Base-by-base conservation (phyloP, 2,888 invertebrate species). In the Celastrina argiolus region DNA sequence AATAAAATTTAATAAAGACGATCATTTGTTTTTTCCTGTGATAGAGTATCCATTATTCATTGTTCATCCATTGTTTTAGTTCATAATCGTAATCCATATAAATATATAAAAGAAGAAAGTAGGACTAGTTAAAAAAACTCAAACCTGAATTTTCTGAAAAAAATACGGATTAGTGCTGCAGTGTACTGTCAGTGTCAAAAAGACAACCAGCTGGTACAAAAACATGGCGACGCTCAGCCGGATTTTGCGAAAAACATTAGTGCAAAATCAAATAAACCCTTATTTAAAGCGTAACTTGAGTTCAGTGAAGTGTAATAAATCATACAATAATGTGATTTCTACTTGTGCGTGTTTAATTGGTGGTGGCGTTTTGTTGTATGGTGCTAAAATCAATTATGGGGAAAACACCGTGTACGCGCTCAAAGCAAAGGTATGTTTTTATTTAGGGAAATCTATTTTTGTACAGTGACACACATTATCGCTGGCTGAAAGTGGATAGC, bases 171-270 rank as follows among this genome's bases (percentile, higher is more conserved):
- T n/a, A n/a, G n/a, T n/a, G 22, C 6, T 7, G 45, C 58, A 16
- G 34, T 59, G 16, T 6, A 59, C 4, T 80, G 65, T 81, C 80
- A 70, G 75, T 82, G 74, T 73, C 78, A 77, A 77, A 78, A 14
- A 72, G 81, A 82, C 82, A 81, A 80, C 81, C 82, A n/a, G 81
- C 85, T 84, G 85, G 85, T 83, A 79, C 83, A 74, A 81, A 87
- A 92, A 88, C 85, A 92, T 92, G 92, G 92, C 92, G 79, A 86
- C 90, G 80, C 67, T 91, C 75, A 80, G 88, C 80, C 87, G 89
- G 77, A 80, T 81, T 72, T 81, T 88, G 71, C 77, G 75, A 63
- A 90, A 87, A 84, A 83, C 92, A 79, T 78, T 90, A 63, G 81
- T 78, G 82, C 89, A 88, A 81, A 76, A 86, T 69, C 82, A 83